Conservation (phyloP, 2,797 vertebrate species). For the Tapirus indicus region DNA sequence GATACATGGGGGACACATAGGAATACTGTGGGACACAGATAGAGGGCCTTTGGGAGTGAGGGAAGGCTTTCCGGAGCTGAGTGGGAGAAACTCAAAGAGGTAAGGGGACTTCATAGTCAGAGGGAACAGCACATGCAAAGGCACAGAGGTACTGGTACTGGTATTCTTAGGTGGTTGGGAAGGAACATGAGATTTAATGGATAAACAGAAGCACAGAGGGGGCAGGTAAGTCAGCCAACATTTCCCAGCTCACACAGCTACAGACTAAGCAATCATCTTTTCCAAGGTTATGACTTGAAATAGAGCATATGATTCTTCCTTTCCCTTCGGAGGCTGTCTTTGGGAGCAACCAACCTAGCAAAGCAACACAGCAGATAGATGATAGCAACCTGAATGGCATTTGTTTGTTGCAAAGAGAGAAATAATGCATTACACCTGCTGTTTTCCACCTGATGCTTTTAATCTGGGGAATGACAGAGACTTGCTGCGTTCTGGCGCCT, state of each 20-base stretch:
- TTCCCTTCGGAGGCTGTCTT: constrained; percentile 9
- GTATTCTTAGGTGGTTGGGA: not conserved
- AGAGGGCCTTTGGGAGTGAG: not conserved
- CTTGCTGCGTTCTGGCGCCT: constrained; percentile 57
- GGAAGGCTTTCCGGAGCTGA: not conserved
- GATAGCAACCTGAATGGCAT: constrained; percentile 40
- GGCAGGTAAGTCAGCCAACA: not conserved
- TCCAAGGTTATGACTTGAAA: not conserved
- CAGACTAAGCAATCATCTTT: not conserved
- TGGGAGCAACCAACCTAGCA: not conserved
- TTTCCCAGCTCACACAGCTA: not conserved
- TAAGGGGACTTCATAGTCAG: not conserved
- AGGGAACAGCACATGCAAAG: not conserved
- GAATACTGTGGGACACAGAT: not conserved
- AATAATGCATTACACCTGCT: constrained; percentile 69
- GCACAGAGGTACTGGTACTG: not conserved
- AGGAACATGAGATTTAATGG: not conserved
- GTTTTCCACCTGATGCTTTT: constrained; percentile 78
- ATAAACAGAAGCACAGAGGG: not conserved
- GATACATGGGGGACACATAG: not conserved
- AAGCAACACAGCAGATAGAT: constrained; percentile 24
- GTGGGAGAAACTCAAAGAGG: not conserved
- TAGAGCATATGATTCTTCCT: not conserved
- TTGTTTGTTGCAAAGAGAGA: constrained; percentile 72
- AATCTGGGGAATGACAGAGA: constrained; percentile 63